A percentile compares a stretch with the other conserved stretches of the same genome.
Evolutionary conservation across 2,888 invertebrate species (phyloP).

Genomic region (Hyalella azteca): DNA sequence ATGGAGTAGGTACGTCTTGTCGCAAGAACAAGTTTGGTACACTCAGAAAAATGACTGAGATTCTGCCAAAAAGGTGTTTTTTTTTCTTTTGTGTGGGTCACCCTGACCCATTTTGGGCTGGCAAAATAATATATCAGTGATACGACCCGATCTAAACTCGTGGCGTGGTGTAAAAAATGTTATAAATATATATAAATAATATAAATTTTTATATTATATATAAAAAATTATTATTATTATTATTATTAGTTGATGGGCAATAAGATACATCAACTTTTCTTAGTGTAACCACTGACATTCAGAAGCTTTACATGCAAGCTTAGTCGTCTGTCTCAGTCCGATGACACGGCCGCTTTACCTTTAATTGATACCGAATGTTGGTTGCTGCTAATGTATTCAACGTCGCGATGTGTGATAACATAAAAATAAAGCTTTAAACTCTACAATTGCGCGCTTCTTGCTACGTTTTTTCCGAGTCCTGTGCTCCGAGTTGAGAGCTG

Average conservation of each 20-base stretch:
- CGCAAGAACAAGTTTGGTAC: too few species aligned
- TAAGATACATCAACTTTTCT: neutral
- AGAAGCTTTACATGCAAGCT: neutral
- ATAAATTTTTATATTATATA: neutral
- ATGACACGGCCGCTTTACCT: neutral
- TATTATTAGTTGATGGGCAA: neutral
- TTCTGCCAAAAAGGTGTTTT: too few species aligned
- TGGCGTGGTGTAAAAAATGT: too few species aligned
- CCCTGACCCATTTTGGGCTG: too few species aligned
- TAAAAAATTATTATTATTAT: neutral
- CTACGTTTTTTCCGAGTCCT: neutral
- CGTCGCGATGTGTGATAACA: neutral
- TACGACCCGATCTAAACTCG: too few species aligned
- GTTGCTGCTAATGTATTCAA: conserved; percentile 23
- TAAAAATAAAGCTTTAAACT: conserved; percentile 14
- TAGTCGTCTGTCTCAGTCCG: neutral
- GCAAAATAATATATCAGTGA: too few species aligned
- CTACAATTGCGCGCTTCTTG: neutral
- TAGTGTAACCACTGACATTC: neutral
- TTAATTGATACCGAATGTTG: conserved; percentile 4
- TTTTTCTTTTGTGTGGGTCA: too few species aligned
- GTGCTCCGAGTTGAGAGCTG: neutral
- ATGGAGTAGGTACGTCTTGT: too few species aligned
- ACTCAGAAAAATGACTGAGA: too few species aligned
- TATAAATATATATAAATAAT: neutral